Evolutionary conservation across 2,888 invertebrate species (phyloP).

Genomic region (Cantharis nigra): DNA sequence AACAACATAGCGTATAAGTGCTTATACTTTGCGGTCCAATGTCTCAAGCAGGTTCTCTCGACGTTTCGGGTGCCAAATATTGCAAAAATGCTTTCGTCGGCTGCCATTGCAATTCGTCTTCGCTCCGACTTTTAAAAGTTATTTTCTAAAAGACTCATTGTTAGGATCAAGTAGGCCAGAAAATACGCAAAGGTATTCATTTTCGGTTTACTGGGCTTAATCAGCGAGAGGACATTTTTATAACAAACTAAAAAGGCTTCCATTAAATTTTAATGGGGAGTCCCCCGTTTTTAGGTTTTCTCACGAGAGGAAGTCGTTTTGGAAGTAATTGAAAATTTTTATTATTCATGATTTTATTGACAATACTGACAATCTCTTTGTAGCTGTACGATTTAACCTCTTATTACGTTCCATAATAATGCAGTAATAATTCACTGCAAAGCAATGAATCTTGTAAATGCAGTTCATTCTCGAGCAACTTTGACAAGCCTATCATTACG

Average conservation of each 20-base stretch:
- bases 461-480: constrained; percentile 32
- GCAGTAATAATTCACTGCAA: constrained; percentile 30
- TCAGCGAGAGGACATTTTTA: constrained; percentile 20
- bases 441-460: constrained; percentile 31
- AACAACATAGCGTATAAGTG: constrained; percentile 37
- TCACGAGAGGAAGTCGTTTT: neutral
- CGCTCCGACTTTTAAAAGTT: constrained; percentile 40
- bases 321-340: neutral
- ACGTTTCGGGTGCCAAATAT: constrained; percentile 37
- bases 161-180: constrained; percentile 41
- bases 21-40: constrained; percentile 35
- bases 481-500: constrained; percentile 48
- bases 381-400: neutral
- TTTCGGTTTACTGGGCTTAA: constrained; percentile 14
- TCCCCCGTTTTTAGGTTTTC: neutral
- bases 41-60: constrained; percentile 39
- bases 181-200: constrained; percentile 38
- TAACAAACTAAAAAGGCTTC: constrained; percentile 15
- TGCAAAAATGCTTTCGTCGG: constrained; percentile 41
- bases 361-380: neutral
- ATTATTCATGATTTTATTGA: neutral
- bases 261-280: constrained; percentile 28
- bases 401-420: constrained; percentile 20
- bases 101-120: constrained; percentile 41
- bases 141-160: constrained; percentile 41